These are phyloP conservation scores for Cryptocheilus praepositus DNA, from an alignment of 2,888 invertebrate genomes.

Conservation along the genomic window DNA sequence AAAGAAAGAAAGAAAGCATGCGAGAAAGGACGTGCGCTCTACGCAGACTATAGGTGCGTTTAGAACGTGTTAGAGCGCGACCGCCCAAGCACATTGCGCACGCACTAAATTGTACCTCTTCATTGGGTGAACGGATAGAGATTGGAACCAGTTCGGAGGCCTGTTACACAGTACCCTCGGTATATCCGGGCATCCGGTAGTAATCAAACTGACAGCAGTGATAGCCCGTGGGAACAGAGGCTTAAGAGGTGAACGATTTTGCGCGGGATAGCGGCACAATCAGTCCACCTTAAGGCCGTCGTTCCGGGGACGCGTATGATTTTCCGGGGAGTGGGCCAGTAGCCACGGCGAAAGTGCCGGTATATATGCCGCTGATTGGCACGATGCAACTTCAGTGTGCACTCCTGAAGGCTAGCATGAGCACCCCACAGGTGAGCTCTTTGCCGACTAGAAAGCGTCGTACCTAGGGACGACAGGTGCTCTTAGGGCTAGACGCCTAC, in stretches of 20 bases:
- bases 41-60: constrained; percentile 12
- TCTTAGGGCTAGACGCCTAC: too few relatives aligned
- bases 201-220: constrained; percentile 32
- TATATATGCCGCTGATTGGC: constrained; percentile 72
- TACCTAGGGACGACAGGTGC: too few relatives aligned
- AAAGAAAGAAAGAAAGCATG: constrained; percentile 48
- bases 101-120: constrained; percentile 42
- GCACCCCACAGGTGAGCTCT: constrained; percentile 67
- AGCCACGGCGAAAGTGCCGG: constrained; percentile 69
- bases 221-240: constrained; percentile 57
- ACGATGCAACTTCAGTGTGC: constrained; percentile 67
- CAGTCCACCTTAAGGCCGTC: constrained; percentile 50
- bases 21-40: constrained; percentile 13
- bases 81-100: constrained; percentile 21
- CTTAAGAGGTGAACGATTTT: constrained; percentile 34
- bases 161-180: too few relatives aligned
- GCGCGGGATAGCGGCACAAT: constrained; percentile 42
- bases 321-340: constrained; percentile 65
- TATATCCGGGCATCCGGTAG: constrained; percentile 47
- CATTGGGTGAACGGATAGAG: constrained; percentile 1
- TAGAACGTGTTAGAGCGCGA: too few relatives aligned
- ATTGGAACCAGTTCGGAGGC: too few relatives aligned
- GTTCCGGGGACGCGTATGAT: constrained; percentile 54
- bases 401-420: constrained; percentile 67
- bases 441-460: constrained; percentile 1